Evolutionary conservation across 2,113 vertebrate genomes (phyloP).

Genomic region (Platycercus adscitus): DNA sequence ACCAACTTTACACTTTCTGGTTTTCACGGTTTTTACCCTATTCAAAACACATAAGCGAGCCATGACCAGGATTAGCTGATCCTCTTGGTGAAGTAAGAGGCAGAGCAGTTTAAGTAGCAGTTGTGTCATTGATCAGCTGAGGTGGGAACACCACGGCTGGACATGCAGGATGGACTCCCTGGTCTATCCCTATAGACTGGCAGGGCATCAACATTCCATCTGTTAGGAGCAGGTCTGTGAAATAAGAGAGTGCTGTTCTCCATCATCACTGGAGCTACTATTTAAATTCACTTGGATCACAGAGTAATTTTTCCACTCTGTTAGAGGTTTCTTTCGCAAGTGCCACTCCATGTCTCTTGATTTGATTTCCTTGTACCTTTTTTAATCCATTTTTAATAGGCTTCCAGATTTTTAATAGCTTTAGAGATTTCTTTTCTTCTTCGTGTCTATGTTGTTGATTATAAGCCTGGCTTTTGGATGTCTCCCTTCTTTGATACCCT

Average conservation of each 20-base stretch:
- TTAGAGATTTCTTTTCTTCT: slow-evolving; percentile 72
- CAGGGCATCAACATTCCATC: neutral
- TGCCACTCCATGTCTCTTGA: slow-evolving; percentile 71
- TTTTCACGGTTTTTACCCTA: fast-evolving
- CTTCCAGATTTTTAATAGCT: slow-evolving; percentile 72
- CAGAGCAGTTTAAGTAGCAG: neutral
- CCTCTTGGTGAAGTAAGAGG: neutral
- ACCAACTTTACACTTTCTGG: neutral
- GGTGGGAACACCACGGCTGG: neutral
- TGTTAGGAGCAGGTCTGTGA: neutral
- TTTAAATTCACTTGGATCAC: slow-evolving; percentile 50
- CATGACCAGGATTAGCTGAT: neutral
- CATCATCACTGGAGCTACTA: neutral
- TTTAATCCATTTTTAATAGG: slow-evolving; percentile 72
- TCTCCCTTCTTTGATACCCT: slow-evolving; percentile 69
- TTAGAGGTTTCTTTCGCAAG: slow-evolving; percentile 54
- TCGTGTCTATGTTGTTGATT: slow-evolving; percentile 73
- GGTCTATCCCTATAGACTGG: neutral
- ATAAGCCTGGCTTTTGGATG: slow-evolving; percentile 69
- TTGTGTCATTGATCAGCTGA: neutral
- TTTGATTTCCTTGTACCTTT: slow-evolving; percentile 74
- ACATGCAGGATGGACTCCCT: fast-evolving
- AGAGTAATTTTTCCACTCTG: slow-evolving; percentile 57
- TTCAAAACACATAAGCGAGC: neutral
- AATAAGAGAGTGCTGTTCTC: neutral